Conservation (phyloP, 2,888 invertebrate species). For the Smittia sp. region DNA sequence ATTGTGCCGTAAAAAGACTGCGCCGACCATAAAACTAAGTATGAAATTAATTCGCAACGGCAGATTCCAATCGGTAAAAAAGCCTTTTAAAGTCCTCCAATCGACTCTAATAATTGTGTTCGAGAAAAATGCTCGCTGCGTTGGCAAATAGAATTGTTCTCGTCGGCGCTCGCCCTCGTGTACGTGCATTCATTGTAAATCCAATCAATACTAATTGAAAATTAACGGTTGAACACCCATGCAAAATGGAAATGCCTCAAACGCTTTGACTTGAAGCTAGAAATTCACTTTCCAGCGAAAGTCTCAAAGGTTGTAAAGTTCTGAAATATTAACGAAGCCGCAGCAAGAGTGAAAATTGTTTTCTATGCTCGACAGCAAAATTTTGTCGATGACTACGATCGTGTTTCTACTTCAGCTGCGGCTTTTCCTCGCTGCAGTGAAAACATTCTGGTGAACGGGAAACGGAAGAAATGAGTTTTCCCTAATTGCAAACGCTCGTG, state of each 20-base stretch:
- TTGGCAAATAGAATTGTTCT: not conserved
- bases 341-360: too few species aligned
- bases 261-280: not conserved
- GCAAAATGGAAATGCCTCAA: slow-evolving; percentile 7
- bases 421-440: not conserved
- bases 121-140: not conserved
- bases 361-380: too few species aligned
- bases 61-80: not conserved
- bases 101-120: not conserved
- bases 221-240: slow-evolving; percentile 26
- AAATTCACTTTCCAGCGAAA: not conserved
- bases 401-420: not conserved
- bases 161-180: not conserved
- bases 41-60: slow-evolving; percentile 30
- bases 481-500: not conserved
- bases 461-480: slow-evolving; percentile 23
- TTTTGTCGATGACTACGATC: not conserved
- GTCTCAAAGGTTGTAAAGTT: too few species aligned
- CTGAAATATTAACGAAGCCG: too few species aligned
- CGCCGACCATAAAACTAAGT: not conserved
- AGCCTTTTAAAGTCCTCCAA: not conserved
- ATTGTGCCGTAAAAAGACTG: too few species aligned
- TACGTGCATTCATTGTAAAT: slow-evolving; percentile 1
- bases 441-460: not conserved
- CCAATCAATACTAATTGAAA: slow-evolving; percentile 28